Evolutionary conservation across 1,140 invertebrate genomes (phyloP).

Genomic region (Coboldia fuscipes): DNA sequence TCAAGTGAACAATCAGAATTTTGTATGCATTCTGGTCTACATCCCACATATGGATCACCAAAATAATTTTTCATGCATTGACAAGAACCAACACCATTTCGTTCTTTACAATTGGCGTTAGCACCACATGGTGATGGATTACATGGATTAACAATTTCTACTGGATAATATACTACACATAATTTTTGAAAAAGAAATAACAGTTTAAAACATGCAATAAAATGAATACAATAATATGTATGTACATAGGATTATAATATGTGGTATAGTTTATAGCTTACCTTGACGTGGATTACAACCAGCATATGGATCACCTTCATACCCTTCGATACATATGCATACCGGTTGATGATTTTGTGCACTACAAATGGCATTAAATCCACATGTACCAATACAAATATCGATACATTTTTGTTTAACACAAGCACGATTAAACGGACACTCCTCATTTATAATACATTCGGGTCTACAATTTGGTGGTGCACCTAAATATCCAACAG

Average conservation of each 20-base stretch:
- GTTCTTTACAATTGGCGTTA: conserved; percentile 58
- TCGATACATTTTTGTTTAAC: conserved; percentile 51
- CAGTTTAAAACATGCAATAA: not conserved
- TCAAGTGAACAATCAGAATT: conserved; percentile 51
- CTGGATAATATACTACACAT: conserved; percentile 1
- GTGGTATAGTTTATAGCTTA: conserved; percentile 22
- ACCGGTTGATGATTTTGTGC: conserved; percentile 56
- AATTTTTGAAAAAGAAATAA: conserved; percentile 10
- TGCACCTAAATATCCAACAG: conserved; percentile 58
- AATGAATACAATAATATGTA: conserved; percentile 1
- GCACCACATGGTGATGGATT: conserved; percentile 64
- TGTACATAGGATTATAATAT: conserved; percentile 4
- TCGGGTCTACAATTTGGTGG: conserved; percentile 57
- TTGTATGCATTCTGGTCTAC: conserved; percentile 60
- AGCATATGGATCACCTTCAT: conserved; percentile 62
- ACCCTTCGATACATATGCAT: conserved; percentile 50
- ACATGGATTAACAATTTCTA: conserved; percentile 34
- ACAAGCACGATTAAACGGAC: conserved; percentile 54
- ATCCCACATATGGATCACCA: conserved; percentile 63
- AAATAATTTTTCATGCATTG: conserved; percentile 56
- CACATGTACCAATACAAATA: conserved; percentile 64
- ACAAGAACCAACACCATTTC: conserved; percentile 54
- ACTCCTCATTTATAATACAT: conserved; percentile 59
- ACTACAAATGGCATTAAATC: conserved; percentile 55
- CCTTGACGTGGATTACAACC: conserved; percentile 44